These are phyloP conservation scores for Macrochelys suwanniensis DNA, from an alignment of 2,797 vertebrate genomes.

Conservation along the genomic window DNA sequence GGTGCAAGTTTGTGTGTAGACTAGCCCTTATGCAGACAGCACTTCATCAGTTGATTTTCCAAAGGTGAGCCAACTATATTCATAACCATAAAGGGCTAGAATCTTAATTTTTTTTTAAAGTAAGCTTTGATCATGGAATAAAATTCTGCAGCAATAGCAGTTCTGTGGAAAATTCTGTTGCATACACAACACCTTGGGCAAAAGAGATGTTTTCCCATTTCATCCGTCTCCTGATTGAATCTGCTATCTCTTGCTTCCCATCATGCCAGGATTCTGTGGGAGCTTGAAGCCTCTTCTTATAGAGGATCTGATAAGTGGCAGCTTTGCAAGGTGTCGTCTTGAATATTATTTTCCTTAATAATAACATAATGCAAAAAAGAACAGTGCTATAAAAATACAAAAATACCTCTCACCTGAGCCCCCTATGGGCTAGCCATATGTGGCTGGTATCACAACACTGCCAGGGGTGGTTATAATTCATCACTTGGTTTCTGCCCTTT, in stretches of 20 bases:
- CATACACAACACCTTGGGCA: background rate
- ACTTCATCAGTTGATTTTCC: rapidly evolving
- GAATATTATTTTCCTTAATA: background rate
- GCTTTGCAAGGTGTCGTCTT: background rate
- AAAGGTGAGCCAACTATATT: background rate
- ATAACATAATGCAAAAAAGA: background rate
- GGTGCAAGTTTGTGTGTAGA: background rate
- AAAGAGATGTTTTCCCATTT: background rate
- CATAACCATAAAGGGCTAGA: background rate
- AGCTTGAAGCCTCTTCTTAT: background rate
- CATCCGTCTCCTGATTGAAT: rapidly evolving
- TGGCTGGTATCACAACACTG: background rate
- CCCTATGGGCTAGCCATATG: background rate
- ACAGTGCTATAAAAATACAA: rapidly evolving
- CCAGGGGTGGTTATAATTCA: rapidly evolving
- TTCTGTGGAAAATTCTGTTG: background rate
- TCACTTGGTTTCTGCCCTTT: background rate
- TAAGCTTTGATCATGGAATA: background rate
- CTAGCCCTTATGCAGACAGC: background rate
- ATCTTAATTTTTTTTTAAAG: background rate
- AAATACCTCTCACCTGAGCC: background rate
- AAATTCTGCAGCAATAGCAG: background rate
- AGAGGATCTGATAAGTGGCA: background rate
- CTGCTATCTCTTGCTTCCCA: rapidly evolving
- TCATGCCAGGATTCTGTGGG: background rate